Conservation (phyloP, 2,888 invertebrate genomes). For the Melanostoma scalare region DNA sequence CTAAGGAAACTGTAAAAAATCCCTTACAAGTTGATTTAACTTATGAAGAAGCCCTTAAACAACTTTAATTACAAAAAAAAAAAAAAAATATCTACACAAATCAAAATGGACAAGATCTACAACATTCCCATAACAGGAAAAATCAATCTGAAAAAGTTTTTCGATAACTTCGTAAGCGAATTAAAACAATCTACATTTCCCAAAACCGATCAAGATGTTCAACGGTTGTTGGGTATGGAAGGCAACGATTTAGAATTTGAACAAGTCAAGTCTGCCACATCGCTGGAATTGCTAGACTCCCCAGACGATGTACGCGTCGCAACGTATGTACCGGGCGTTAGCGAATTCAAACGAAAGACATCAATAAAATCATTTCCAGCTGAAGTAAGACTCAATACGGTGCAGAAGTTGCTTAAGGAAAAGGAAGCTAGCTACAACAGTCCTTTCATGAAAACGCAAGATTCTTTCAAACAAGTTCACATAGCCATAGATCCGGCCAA, state of each 20-base stretch:
- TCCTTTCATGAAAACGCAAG: conserved; percentile 74
- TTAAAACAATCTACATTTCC: conserved; percentile 64
- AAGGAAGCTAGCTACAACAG: conserved; percentile 73
- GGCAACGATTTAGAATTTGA: conserved; percentile 65
- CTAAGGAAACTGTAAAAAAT: conserved; percentile 41
- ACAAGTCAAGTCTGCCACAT: conserved; percentile 71
- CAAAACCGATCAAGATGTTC: conserved; percentile 62
- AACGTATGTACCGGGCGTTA: conserved; percentile 73
- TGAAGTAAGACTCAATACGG: conserved; percentile 69
- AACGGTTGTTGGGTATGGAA: conserved; percentile 68
- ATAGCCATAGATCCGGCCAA: conserved; percentile 29
- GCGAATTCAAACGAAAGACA: conserved; percentile 64
- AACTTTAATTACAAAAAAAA: conserved; percentile 70
- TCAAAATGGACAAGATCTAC: conserved; percentile 77
- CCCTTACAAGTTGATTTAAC: conserved; percentile 75
- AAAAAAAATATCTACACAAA: neutral
- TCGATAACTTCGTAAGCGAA: conserved; percentile 74
- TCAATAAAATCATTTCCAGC: conserved; percentile 46
- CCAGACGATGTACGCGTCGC: conserved; percentile 74
- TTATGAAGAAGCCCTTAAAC: conserved; percentile 79
- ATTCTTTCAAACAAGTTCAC: conserved; percentile 53
- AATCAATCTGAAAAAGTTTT: conserved; percentile 75
- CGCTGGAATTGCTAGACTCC: conserved; percentile 73
- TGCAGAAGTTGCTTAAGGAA: conserved; percentile 64
- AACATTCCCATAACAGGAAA: conserved; percentile 73